Base-by-base conservation (phyloP, 2,888 invertebrate species). In the Polietes domitor region DNA sequence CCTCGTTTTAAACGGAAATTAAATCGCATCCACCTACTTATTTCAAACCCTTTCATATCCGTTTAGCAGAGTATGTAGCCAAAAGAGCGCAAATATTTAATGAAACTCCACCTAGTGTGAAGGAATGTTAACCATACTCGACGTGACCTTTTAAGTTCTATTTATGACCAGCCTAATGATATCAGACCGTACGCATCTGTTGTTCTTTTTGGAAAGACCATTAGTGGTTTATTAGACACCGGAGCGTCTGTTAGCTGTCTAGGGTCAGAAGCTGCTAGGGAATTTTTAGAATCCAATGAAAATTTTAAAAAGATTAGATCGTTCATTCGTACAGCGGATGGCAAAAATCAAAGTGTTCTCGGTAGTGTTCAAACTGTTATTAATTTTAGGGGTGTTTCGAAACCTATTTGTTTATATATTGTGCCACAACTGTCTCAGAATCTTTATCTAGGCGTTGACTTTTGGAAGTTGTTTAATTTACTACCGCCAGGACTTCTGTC, bases 221-320 rank as follows among this genome's bases (percentile, higher is more conserved):
- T 47, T 17, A 70, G 6, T 2, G 70, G 70, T 2, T 26, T 70
- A 26, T 26, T 70, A 6, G 70, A 86, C 24, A 80, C 82, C 7
- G 86, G 84, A 9, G 84, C 84, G 1, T 70, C 80, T 9, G 72
- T 84, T 10, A 82, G 80, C 17, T 80, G 79, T 37, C 21, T 85
- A 2, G 85, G 82, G 1, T 19, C 32, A 7, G 21, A 37, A 5
- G 19, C 37, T 12, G 58, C 72, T 10, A 32, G 71, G 28, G 53
- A 72, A 12, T 47, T 85, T 58, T 43, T 77, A 43, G 17, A 28
- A 10, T 50, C 65, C 2, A 43, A 58, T 1, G 19, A 32, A 4
- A 15, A 10, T 12, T 53, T 70, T 3, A 76, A 53, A 19, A 37
- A 61, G 2, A 53, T 83, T 26, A 19, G 37, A 9, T 77, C 77